Conservation (phyloP, 2,797 vertebrate genomes). For the Micrastur ruficollis region DNA sequence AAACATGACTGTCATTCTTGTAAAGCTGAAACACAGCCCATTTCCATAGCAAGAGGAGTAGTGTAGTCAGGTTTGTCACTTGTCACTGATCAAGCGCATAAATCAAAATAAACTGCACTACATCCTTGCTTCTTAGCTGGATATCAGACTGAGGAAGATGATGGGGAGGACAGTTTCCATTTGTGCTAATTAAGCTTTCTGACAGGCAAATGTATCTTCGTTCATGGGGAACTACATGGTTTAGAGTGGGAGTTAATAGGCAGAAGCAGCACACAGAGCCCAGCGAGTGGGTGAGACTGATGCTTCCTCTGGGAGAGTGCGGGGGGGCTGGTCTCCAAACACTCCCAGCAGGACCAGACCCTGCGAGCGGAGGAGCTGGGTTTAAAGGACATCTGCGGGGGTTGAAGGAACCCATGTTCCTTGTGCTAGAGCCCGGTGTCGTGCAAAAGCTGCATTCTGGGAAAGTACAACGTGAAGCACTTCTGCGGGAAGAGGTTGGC, state of each 20-base stretch:
- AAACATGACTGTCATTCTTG: neutral
- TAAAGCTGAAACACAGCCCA: neutral
- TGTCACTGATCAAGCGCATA: neutral
- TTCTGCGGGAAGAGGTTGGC: neutral
- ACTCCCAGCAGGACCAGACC: neutral
- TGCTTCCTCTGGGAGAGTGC: neutral
- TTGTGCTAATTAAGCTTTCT: conserved; percentile 30
- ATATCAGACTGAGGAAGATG: neutral
- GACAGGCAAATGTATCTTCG: neutral
- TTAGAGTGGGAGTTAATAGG: conserved; percentile 41
- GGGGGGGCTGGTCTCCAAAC: neutral
- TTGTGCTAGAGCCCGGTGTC: neutral
- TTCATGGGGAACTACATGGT: neutral
- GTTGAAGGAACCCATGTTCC: neutral
- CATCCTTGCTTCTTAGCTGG: neutral
- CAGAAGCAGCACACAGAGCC: neutral
- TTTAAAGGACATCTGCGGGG: neutral
- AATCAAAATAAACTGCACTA: neutral
- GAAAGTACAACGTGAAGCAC: neutral
- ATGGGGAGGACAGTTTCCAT: neutral
- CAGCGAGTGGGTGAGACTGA: conserved; percentile 23
- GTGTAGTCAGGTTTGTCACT: neutral
- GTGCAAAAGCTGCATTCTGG: neutral
- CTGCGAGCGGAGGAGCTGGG: neutral
- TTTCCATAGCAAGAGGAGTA: neutral